These are phyloP conservation scores for Scolopax mira DNA, from an alignment of 2,113 vertebrate species.

Conservation along the genomic window DNA sequence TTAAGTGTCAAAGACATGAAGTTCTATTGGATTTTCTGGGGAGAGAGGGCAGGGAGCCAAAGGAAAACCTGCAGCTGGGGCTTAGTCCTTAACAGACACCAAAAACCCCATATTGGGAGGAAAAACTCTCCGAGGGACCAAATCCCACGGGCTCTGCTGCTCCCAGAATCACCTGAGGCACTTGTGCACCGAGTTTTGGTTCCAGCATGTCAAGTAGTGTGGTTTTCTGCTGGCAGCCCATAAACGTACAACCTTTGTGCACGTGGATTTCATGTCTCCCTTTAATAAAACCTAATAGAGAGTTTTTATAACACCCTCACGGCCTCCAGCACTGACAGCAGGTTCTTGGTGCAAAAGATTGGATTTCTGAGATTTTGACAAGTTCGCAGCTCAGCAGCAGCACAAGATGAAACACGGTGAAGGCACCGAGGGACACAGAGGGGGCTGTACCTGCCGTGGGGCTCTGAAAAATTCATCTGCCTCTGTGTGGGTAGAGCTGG, in stretches of 20 bases:
- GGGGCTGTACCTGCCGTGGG: neutral
- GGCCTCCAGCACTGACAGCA: neutral
- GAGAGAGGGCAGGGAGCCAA: neutral
- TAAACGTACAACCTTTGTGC: too few species aligned
- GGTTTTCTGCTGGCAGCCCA: neutral
- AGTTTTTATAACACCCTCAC: neutral
- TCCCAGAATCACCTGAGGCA: neutral
- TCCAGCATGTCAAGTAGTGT: neutral
- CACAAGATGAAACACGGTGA: fast-evolving
- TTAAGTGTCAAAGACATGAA: fast-evolving
- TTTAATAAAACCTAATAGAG: neutral
- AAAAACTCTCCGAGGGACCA: fast-evolving
- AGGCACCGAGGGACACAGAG: neutral
- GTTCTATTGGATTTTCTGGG: neutral
- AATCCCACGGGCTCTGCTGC: neutral
- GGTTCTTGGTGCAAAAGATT: neutral
- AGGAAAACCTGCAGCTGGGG: neutral
- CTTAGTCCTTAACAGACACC: neutral
- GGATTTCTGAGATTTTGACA: neutral
- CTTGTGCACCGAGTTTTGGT: fast-evolving
- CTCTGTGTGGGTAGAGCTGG: neutral
- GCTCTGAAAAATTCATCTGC: neutral
- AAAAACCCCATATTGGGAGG: neutral
- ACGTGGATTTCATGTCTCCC: fast-evolving
- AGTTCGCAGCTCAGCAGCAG: neutral